Percentiles rank a stretch among this genome's conserved stretches.
phyloP scores from a whole-genome alignment of 2,888 invertebrate species.

The Cantharis rufa region DNA sequence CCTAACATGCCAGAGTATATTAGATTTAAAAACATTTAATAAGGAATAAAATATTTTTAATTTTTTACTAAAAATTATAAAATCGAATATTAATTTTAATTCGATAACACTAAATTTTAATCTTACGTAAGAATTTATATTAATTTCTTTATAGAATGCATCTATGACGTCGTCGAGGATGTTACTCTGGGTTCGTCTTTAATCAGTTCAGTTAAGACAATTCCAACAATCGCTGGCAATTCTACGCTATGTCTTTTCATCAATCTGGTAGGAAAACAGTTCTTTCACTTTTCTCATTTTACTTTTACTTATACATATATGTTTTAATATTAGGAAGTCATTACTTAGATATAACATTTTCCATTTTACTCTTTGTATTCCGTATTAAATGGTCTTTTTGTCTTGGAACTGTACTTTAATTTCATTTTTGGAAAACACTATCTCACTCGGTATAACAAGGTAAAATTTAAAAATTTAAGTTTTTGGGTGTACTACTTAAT shows the following conservation, averaged over 20 bases:
- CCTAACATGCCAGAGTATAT: not conserved
- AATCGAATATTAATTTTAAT: not conserved
- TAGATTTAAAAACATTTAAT: not conserved
- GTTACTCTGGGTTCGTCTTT: constrained; percentile 2
- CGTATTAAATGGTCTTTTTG: not conserved
- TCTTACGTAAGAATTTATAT: not conserved
- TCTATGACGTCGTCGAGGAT: constrained; percentile 2
- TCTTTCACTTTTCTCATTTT: constrained; percentile 2
- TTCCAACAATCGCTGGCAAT: constrained; percentile 1
- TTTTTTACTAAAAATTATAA: not conserved
- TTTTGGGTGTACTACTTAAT: not conserved
- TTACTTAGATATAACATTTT: not conserved
- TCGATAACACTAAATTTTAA: not conserved
- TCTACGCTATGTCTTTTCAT: constrained; percentile 4
- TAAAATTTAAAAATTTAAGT: not conserved
- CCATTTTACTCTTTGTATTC: not conserved
- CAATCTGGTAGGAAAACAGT: constrained; percentile 2
- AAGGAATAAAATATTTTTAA: not conserved
- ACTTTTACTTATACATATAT: not conserved
- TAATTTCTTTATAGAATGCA: constrained; percentile 3
- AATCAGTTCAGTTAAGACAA: not conserved
- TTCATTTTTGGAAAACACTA: not conserved
- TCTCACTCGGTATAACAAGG: not conserved
- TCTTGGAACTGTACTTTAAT: not conserved
- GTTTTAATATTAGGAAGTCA: not conserved